Base-by-base conservation (phyloP, 2,888 invertebrate species). In the Salticus scenicus region DNA sequence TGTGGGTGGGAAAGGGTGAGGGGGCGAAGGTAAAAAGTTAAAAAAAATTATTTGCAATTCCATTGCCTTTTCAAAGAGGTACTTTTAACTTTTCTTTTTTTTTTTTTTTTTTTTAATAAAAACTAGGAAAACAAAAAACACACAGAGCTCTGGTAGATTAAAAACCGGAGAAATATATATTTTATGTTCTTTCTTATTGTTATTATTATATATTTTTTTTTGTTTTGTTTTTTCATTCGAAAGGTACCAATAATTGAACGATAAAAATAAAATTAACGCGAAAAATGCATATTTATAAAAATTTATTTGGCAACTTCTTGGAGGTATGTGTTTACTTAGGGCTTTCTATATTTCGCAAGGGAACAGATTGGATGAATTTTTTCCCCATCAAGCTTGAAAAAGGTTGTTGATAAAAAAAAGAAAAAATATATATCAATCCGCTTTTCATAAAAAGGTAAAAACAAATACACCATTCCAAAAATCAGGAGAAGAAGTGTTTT, bases 221-320 rank as follows among this genome's bases (percentile, higher is more conserved):
- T 79, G 30, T 80, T 31, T 78, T 42, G 63, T 72, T 41, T 78
- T n/a, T 72, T 57, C 28, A 33, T 20, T 51, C 30, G 42, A 67
- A 72, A 69, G 73, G 77, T 67, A 66, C 77, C 77, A 76, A 78
- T 77, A 84, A 84, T 84, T 77, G 83, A 84, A 84, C 76, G 73
- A 77, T 84, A 84, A 84, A 84, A 84, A 84, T 77, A 84, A 82
- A 84, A 84, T 84, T 84, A 84, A 84, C 83, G 24, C 20, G 71
- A 84, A 75, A 77, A 82, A 57, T 57, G 57, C 70, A 84, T 84
- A 84, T 78, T 84, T 84, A 84, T 84, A 77, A 84, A 78, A 84
- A 84, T 84, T 84, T 84, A 77, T 77, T 84, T 77, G 74, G 70
- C 28, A 73, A 67, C 41, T 63, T 37, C 42, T 64, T 31, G 14